These are phyloP conservation scores for Agrotis segetum DNA, from an alignment of 2,888 invertebrate species.

Conservation along the genomic window DNA sequence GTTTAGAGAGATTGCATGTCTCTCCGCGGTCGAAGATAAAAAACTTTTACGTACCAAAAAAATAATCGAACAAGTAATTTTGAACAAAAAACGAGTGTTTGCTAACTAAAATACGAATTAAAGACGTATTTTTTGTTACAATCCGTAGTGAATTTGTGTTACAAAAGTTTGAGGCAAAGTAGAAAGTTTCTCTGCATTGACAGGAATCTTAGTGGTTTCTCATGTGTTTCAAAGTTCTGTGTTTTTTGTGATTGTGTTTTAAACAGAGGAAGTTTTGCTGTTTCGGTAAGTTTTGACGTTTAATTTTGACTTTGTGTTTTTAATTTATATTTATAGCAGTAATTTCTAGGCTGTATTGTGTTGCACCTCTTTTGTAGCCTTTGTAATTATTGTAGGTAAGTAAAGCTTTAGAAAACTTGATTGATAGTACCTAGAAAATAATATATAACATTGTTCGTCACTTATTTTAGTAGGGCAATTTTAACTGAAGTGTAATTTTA, in stretches of 20 bases:
- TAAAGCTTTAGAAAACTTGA: constrained; percentile 29
- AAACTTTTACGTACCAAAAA: constrained; percentile 76
- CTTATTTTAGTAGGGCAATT: constrained; percentile 1
- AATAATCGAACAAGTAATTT: constrained; percentile 67
- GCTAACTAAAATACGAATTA: constrained; percentile 31
- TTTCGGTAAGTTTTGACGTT: constrained; percentile 66
- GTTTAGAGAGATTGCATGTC: constrained; percentile 68
- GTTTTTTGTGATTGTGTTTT: constrained; percentile 75
- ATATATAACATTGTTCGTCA: neutral
- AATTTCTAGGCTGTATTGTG: neutral
- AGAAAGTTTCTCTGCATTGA: constrained; percentile 81
- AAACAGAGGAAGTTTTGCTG: constrained; percentile 72
- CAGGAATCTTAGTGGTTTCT: constrained; percentile 75
- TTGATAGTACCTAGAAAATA: constrained; percentile 18
- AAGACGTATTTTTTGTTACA: constrained; percentile 35
- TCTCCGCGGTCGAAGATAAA: constrained; percentile 59
- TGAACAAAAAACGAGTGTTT: constrained; percentile 52
- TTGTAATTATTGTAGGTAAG: no score
- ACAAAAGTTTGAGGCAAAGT: constrained; percentile 66
- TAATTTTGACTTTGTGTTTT: constrained; percentile 4
- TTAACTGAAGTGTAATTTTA: constrained; percentile 38
- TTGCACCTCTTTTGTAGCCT: constrained; percentile 25
- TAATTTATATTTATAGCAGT: neutral
- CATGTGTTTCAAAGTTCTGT: constrained; percentile 77
- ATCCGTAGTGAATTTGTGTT: constrained; percentile 52